phyloP scores from a whole-genome alignment of 2,888 invertebrate species.

The Clivina fossor region DNA sequence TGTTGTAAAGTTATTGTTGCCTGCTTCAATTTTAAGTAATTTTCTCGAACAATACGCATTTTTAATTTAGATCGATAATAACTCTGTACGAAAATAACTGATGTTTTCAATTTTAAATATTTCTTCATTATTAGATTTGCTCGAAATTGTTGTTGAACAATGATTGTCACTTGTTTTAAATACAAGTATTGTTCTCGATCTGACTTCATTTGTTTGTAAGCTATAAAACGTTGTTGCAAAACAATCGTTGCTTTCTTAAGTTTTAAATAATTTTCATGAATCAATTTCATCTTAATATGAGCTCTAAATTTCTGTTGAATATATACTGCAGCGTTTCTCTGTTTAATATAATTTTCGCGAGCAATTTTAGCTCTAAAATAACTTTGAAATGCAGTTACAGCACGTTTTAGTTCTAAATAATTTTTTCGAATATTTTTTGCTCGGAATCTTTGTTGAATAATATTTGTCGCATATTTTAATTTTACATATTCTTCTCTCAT shows the following conservation, averaged over 20 bases:
- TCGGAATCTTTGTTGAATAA: constrained; percentile 50
- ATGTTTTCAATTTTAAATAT: constrained; percentile 42
- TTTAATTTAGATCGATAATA: constrained; percentile 50
- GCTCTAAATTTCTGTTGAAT: constrained; percentile 51
- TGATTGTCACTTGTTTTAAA: constrained; percentile 43
- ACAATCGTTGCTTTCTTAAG: constrained; percentile 39
- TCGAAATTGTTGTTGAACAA: constrained; percentile 54
- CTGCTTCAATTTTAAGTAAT: constrained; percentile 31
- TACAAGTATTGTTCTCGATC: constrained; percentile 40
- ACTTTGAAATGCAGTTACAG: constrained; percentile 52
- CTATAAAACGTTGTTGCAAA: constrained; percentile 49
- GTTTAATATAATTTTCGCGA: constrained; percentile 29
- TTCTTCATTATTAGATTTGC: constrained; percentile 42
- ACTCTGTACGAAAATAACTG: constrained; percentile 48
- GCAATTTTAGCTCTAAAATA: constrained; percentile 50
- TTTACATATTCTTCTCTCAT: constrained; percentile 48
- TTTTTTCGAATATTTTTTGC: constrained; percentile 45
- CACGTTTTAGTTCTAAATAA: too few species aligned
- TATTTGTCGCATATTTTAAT: constrained; percentile 46
- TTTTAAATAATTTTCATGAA: constrained; percentile 34
- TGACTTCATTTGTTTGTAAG: constrained; percentile 41
- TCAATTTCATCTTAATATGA: constrained; percentile 43
- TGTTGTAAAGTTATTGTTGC: constrained; percentile 45
- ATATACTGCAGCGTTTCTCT: constrained; percentile 36
- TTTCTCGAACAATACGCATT: constrained; percentile 45